These are phyloP conservation scores for Telmatochromis bifrenatus DNA, from an alignment of 2,113 vertebrate genomes.

Conservation along the genomic window DNA sequence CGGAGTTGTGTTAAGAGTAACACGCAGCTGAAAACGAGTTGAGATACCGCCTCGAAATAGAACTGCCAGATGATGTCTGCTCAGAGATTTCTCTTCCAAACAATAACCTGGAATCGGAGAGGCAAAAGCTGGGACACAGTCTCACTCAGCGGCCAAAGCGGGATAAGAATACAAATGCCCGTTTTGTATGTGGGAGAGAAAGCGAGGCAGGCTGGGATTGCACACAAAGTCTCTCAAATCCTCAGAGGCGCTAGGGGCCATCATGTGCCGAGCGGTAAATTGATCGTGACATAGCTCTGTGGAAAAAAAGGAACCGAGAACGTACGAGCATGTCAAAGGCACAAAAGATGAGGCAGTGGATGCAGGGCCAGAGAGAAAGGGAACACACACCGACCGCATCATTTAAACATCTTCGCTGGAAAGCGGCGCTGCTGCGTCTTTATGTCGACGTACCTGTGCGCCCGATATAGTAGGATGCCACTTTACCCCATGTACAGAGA, in stretches of 20 bases:
- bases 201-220: conserved; percentile 53
- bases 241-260: conserved; percentile 59
- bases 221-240: conserved; percentile 65
- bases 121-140: conserved; percentile 40
- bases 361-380: conserved; percentile 36
- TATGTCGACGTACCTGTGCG: background rate
- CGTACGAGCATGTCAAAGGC: conserved; percentile 56
- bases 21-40: background rate
- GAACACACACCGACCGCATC: conserved; percentile 57
- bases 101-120: conserved; percentile 44
- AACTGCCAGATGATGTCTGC: conserved; percentile 3
- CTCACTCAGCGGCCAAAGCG: conserved; percentile 32
- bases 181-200: conserved; percentile 57
- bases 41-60: background rate
- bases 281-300: conserved; percentile 63
- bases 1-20: background rate
- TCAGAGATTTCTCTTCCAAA: conserved; percentile 22
- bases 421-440: background rate
- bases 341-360: conserved; percentile 52
- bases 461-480: background rate
- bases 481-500: background rate
- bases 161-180: conserved; percentile 61
- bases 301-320: conserved; percentile 46
- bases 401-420: conserved; percentile 27
- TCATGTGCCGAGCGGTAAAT: conserved; percentile 71